Base-by-base conservation (phyloP, 2,888 invertebrate genomes). In the Trisateles emortualis region DNA sequence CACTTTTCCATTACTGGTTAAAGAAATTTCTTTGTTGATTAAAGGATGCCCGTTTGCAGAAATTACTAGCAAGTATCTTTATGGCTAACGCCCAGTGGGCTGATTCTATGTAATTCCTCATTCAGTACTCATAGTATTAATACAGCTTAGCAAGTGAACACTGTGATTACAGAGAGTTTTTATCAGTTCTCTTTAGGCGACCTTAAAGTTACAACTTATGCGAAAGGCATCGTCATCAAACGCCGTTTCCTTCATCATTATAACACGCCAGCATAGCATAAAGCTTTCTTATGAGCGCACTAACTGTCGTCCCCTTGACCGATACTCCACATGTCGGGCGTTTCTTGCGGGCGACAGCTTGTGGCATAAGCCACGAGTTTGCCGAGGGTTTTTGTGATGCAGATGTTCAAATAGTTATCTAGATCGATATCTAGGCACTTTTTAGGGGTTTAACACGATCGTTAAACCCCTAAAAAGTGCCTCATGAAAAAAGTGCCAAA, bases 231-330 rank as follows among this genome's bases (percentile, higher is more conserved):
- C 29, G 22, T 35, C 48, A 50, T 44, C 52, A 52, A 43, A 47
- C 38, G 44, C 39, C 50, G 46, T 58, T 52, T 59, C 48, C 55
- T 60, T 52, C 19, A 11, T 32, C 38, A 50, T 56, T 43, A 56
- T 45, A 56, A 46, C 49, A 40, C 16, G 39, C 45, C 59, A 67
- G 63, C 40, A 59, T 49, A 45, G 50, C 56, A 60, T 65, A 47
- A 63, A 63, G 53, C 50, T 50, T 36, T 56, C 63, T 64, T 52
- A 60, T 59, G 68, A 57, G 60, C 48, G 43, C 56, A 56, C 46
- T 77, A 77, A 78, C 77, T 77, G 80, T 79, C 77, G 59, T 57
- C 76, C 78, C 51, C 74, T 76, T 80, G 80, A 81, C 81, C 80
- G 77, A 77, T 54, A 76, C 71, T 68, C 61, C 61, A 62, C 63